Conservation (phyloP, 2,888 invertebrate species). For the Cerceris rybyensis region DNA sequence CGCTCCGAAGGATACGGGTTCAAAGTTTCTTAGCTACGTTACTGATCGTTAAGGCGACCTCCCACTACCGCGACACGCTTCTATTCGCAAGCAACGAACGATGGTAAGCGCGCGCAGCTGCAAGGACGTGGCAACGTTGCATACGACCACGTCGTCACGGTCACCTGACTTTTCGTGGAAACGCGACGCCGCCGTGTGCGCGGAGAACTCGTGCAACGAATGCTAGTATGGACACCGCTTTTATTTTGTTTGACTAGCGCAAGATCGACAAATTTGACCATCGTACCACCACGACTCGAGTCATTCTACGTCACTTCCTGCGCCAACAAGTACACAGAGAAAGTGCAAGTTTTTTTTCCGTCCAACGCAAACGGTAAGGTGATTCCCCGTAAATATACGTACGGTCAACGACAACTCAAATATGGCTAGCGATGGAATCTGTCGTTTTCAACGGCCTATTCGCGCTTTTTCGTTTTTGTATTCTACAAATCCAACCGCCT, state of each 20-base stretch:
- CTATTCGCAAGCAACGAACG: slow-evolving; percentile 31
- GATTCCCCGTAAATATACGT: slow-evolving; percentile 20
- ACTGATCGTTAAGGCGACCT: slow-evolving; percentile 46
- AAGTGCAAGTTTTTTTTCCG: slow-evolving; percentile 12
- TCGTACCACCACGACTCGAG: not conserved
- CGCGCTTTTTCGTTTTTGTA: too few relatives aligned
- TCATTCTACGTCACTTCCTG: not conserved
- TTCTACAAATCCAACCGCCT: too few relatives aligned
- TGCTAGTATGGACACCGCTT: slow-evolving; percentile 26
- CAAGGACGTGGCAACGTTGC: slow-evolving; percentile 64
- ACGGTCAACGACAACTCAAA: slow-evolving; percentile 42
- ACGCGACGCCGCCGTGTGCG: slow-evolving; percentile 48
- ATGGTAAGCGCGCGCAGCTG: slow-evolving; percentile 40
- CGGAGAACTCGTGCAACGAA: slow-evolving; percentile 51
- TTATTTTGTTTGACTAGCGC: slow-evolving; percentile 15
- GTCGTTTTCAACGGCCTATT: too few relatives aligned
- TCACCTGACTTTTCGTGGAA: slow-evolving; percentile 72
- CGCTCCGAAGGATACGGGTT: slow-evolving; percentile 15
- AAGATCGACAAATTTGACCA: slow-evolving; percentile 26
- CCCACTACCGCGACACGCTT: slow-evolving; percentile 37
- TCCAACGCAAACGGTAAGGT: slow-evolving; percentile 1
- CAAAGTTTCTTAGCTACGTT: slow-evolving; percentile 34
- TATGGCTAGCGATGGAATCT: too few relatives aligned
- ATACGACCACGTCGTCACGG: slow-evolving; percentile 69
- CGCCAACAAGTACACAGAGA: slow-evolving; percentile 6